phyloP scores from a whole-genome alignment of 2,797 vertebrate genomes.

The Lacerta viridis region DNA sequence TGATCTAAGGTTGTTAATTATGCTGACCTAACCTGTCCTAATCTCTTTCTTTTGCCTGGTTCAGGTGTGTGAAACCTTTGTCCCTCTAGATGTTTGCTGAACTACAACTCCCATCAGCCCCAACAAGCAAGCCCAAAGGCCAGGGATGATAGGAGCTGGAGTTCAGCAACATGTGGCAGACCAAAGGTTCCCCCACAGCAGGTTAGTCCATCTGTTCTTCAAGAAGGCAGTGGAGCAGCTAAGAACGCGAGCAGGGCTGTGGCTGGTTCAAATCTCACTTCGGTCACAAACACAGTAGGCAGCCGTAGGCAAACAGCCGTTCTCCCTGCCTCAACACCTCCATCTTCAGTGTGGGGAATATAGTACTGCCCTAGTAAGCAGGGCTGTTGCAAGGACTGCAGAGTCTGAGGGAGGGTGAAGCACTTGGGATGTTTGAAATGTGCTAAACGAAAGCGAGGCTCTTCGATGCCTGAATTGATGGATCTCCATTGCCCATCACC shows the following conservation, averaged over 20 bases:
- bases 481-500: too few relatives aligned
- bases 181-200: too few relatives aligned
- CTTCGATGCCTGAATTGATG: background rate
- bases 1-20: background rate
- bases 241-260: background rate
- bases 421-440: background rate
- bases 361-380: background rate
- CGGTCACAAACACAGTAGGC: background rate
- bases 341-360: background rate
- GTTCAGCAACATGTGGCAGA: too few relatives aligned
- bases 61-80: too few relatives aligned
- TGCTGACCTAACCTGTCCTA: background rate
- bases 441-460: background rate
- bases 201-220: background rate
- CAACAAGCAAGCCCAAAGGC: too few relatives aligned
- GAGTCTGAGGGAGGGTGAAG: background rate
- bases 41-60: background rate
- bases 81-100: too few relatives aligned
- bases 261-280: background rate
- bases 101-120: too few relatives aligned
- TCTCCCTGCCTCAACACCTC: background rate
- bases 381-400: background rate
- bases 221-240: too few relatives aligned
- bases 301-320: background rate
- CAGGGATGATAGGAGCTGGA: too few relatives aligned